Percentiles rank a stretch among this genome's conserved stretches.
Evolutionary conservation across 2,113 vertebrate species (phyloP).

Genomic region (Oxygymnocypris stewartii): DNA sequence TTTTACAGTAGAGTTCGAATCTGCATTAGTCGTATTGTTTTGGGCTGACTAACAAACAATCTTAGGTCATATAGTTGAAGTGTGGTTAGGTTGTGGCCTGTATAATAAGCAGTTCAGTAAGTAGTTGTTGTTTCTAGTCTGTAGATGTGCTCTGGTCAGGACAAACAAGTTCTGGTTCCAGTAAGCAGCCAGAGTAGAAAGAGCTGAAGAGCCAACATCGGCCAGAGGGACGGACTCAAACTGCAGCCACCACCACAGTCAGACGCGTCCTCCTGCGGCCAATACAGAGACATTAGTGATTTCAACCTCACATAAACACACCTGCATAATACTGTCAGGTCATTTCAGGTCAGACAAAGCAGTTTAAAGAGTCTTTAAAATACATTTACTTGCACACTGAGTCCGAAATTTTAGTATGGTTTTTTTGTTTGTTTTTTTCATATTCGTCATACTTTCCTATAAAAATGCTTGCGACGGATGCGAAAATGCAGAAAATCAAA

Average conservation of each 20-base stretch:
- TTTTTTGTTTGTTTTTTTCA: no score
- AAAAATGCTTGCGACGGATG: no score
- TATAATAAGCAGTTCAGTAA: constrained; percentile 34
- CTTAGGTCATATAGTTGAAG: constrained; percentile 37
- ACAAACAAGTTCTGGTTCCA: constrained; percentile 78
- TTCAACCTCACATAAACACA: not conserved
- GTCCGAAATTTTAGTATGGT: no score
- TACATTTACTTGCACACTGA: no score
- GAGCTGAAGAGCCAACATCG: constrained; percentile 82
- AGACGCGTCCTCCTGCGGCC: constrained; percentile 87
- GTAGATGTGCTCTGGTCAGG: constrained; percentile 75
- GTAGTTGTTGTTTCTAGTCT: constrained; percentile 39
- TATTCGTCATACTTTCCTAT: no score
- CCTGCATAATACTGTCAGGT: not conserved
- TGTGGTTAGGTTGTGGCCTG: constrained; percentile 5
- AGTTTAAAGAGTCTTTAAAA: not conserved
- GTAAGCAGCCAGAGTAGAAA: constrained; percentile 87
- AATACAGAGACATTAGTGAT: constrained; percentile 54
- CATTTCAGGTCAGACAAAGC: not conserved
- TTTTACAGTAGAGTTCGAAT: not conserved
- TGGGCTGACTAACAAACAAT: constrained; percentile 33
- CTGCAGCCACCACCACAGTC: constrained; percentile 91
- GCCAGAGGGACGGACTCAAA: constrained; percentile 83
- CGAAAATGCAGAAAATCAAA: no score
- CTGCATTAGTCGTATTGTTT: constrained; percentile 9